phyloP scores from a whole-genome alignment of 2,113 vertebrate species.

The Anoplopoma fimbria region DNA sequence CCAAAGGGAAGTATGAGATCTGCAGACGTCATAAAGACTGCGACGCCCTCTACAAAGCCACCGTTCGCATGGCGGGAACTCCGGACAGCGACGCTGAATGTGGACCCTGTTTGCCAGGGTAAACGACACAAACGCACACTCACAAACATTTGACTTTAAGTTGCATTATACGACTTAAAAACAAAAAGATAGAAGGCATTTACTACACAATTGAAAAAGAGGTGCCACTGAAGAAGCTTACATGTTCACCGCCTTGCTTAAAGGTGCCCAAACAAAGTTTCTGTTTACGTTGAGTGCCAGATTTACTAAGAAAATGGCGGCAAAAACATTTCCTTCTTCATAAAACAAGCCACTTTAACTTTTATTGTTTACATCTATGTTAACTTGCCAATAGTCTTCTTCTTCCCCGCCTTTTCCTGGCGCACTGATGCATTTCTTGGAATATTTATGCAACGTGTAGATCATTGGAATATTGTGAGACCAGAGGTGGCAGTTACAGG shows the following conservation, averaged over 20 bases:
- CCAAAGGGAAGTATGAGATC: conserved; percentile 97
- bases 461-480: no score
- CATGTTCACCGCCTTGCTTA: not conserved
- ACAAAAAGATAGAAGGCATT: not conserved
- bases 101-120: conserved; percentile 95
- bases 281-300: not conserved
- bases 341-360: not conserved
- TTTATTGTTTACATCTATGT: not conserved
- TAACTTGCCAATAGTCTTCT: not conserved
- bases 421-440: not conserved
- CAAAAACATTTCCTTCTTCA: not conserved
- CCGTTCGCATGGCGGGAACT: conserved; percentile 89
- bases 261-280: not conserved
- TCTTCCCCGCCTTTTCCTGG: not conserved
- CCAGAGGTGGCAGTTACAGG: no score
- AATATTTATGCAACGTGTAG: no score
- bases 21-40: conserved; percentile 97
- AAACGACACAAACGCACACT: conserved; percentile 64
- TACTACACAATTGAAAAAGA: not conserved
- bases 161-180: not conserved
- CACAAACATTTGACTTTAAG: not conserved
- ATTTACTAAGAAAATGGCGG: not conserved
- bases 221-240: not conserved
- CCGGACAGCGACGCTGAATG: conserved; percentile 94
- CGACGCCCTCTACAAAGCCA: conserved; percentile 92